Base-by-base conservation (phyloP, 2,113 vertebrate genomes). In the Colaptes auratus region DNA sequence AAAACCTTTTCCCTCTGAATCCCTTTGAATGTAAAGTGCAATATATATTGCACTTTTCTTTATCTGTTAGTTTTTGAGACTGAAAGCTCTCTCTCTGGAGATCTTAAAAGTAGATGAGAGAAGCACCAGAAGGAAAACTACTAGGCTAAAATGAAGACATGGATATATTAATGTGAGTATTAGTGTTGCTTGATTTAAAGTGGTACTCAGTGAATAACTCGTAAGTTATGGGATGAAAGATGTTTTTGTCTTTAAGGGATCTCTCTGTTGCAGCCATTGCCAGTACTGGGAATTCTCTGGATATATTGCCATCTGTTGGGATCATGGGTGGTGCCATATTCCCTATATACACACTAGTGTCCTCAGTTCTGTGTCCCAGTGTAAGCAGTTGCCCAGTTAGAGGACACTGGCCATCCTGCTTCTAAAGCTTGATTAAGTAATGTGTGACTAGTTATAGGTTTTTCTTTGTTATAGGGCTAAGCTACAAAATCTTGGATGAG, bases 241-340 rank as follows among this genome's bases (percentile, higher is more conserved):
- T 25, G 23, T 6, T 50, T 80, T 27, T 46, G 55, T 66, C 6
- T 69, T 88, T 31, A 50, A 78, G 35, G 19, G 15, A 2, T 46
- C 3, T 81, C 4, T 76, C 31, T 70, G 35, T 44, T 85, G 33
- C 15, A 60, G 48, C 21, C 15, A 59, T 30, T 39, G 12, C 48
- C 15, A 59, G 30, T 39, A 12, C 48, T 79, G 66, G 59, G 44
- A 44, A 39, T 69, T 48, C 39, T 85, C 52, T 73, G 63, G 28
- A 0, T 65, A 5, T 13, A 17, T 25, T 25, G 2, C 53, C 39
- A 1, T 5, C 2, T 30, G 16, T 72, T 1, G 2, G 50, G 23
- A 13, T 25, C 12, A 18, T 76, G 39, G 67, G 1, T 73, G 64
- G 14, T 95, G 46, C 76, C 2, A 1, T 17, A 15, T 88, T 21